A percentile compares a stretch with the other conserved stretches of the same genome.
Evolutionary conservation across 2,797 vertebrate species (phyloP).

Genomic region (Chrysocyon brachyurus): DNA sequence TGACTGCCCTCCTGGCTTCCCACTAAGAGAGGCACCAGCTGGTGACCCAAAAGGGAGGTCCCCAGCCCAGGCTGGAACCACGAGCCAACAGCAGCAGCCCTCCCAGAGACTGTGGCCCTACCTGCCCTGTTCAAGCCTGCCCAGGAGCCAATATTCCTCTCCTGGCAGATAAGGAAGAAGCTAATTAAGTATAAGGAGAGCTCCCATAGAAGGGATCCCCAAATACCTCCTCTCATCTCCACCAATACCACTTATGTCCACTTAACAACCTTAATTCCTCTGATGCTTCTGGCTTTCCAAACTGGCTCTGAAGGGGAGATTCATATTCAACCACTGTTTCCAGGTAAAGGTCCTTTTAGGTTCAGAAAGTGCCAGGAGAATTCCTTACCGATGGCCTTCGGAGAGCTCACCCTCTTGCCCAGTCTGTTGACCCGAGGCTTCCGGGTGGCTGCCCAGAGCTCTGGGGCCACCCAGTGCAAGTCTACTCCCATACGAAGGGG

Average conservation of each 20-base stretch:
- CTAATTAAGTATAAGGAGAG: slow-evolving; percentile 81
- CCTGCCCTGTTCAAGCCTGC: not conserved
- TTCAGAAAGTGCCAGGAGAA: slow-evolving; percentile 76
- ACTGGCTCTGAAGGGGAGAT: slow-evolving; percentile 80
- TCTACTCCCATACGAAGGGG: not conserved
- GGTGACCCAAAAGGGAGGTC: not conserved
- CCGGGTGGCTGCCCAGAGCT: not conserved
- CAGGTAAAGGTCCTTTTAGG: slow-evolving; percentile 75
- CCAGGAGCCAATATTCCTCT: not conserved
- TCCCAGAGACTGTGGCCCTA: not conserved
- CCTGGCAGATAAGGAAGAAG: slow-evolving; percentile 67
- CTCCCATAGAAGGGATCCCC: slow-evolving; percentile 77
- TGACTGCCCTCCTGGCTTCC: not conserved
- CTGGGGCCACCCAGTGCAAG: not conserved
- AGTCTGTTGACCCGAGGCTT: not conserved
- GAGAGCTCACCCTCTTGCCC: slow-evolving; percentile 32
- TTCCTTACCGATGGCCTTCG: slow-evolving; percentile 51
- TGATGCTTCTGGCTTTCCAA: slow-evolving; percentile 79
- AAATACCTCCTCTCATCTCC: slow-evolving; percentile 83
- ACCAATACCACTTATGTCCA: slow-evolving; percentile 81
- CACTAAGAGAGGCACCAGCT: not conserved
- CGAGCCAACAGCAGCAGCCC: not conserved
- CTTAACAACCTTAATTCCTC: slow-evolving; percentile 86
- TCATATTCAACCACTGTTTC: slow-evolving; percentile 84
- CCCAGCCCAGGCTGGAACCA: not conserved